phyloP scores from a whole-genome alignment of 2,113 vertebrate genomes.

The Mus pahari region DNA sequence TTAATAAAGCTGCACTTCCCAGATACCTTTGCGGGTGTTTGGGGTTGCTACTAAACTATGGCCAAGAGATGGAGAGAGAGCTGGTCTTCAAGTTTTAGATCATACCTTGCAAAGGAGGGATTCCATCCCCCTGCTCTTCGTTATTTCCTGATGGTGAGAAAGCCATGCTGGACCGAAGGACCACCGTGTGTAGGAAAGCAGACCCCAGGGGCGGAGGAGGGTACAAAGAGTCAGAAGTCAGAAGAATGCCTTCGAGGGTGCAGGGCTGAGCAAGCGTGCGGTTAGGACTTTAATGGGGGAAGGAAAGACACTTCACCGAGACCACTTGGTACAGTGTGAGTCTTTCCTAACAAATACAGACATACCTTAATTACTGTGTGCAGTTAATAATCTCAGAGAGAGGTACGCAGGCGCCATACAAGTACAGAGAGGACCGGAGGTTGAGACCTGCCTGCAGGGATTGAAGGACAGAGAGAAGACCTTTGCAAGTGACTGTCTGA shows the following conservation, averaged over 20 bases:
- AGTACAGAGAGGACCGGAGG: neutral
- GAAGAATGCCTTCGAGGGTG: neutral
- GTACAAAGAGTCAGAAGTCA: neutral
- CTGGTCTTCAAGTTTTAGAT: neutral
- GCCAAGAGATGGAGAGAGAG: neutral
- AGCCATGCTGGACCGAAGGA: neutral
- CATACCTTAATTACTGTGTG: neutral
- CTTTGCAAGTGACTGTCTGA: neutral
- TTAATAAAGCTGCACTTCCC: neutral
- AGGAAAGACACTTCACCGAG: neutral
- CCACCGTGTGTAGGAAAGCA: accelerated
- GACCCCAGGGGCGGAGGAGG: neutral
- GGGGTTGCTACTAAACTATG: neutral
- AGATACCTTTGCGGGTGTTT: neutral
- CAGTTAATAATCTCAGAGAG: neutral
- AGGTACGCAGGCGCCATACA: accelerated
- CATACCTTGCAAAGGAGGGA: neutral
- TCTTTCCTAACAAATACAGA: neutral
- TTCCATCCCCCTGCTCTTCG: too few species aligned
- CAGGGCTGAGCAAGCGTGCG: neutral
- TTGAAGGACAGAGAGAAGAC: neutral
- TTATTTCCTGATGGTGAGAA: neutral
- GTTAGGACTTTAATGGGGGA: neutral
- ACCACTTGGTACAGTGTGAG: neutral
- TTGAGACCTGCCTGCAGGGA: too few species aligned